Evolutionary conservation across 1,140 invertebrate species (phyloP), one percentile per base, ranked within the genome.

Genomic region (Zaprionus inermis): DNA sequence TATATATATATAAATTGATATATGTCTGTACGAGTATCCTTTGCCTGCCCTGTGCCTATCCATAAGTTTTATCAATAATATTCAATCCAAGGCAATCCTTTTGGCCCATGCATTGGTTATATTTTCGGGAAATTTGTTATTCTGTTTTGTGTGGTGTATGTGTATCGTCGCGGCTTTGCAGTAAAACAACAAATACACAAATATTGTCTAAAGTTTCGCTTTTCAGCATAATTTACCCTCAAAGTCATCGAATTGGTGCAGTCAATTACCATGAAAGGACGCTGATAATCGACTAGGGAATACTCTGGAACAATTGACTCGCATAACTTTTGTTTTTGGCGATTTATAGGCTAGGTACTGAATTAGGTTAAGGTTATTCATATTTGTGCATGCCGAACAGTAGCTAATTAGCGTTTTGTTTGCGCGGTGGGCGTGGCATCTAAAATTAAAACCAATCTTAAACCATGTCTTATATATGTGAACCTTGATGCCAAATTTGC

Each of bases 11-110:
- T 60, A 77, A 54, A 64, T 24, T 38, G 12, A 18, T 11, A 49
- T 11, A 49, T 49, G n/a, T 7, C 0, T 49, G 2, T 49, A 77
- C n/a, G 14, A n/a, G 36, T 44, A 16, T 44, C 7, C 14, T 67
- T 63, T 70, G 70, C 61, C 67, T 55, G 24, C 6, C 32, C 41
- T 70, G 24, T 51, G 54, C 49, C 79, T 32, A 10, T 32, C 56
- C 59, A 82, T 67, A 90, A 90, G 86, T 90, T 90, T 90, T 90
- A 90, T 90, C 86, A 90, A 90, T 90, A 90, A 82, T 80, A 90
- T 86, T 79, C 81, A 86, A 86, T 82, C 72, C 73, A 85, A 90
- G 79, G 76, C 78, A 74, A 72, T 74, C 75, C 72, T 79, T 74
- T 70, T 32, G 14, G 57, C n/a, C 44, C 67, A 46, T 52, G 16